Evolutionary conservation across 2,888 invertebrate genomes (phyloP).

Genomic region (Ormyrus labotus): DNA sequence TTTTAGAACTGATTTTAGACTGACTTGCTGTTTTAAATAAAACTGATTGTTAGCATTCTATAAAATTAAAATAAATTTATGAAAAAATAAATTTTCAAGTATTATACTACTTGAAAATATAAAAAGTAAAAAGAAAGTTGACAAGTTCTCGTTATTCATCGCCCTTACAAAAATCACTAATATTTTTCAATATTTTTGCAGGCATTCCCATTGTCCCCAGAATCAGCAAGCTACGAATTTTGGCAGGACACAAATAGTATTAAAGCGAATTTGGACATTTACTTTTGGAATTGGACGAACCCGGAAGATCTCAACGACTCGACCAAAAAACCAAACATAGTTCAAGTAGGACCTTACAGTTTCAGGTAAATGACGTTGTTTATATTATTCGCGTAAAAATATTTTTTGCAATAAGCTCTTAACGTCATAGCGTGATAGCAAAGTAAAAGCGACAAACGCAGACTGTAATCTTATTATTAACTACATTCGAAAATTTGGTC

Average conservation of each 20-base stretch:
- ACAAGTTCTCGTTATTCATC: too few relatives aligned
- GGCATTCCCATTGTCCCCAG: slow-evolving; percentile 82
- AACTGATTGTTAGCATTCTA: too few relatives aligned
- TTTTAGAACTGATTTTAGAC: too few relatives aligned
- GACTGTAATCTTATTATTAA: slow-evolving; percentile 32
- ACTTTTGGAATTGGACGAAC: slow-evolving; percentile 89
- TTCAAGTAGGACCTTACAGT: slow-evolving; percentile 74
- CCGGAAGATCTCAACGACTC: slow-evolving; percentile 79
- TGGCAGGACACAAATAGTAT: slow-evolving; percentile 83
- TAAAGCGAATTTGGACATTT: slow-evolving; percentile 82
- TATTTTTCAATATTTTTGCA: slow-evolving; percentile 64
- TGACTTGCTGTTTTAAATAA: too few relatives aligned
- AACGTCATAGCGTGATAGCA: neutral
- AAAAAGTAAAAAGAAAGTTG: too few relatives aligned
- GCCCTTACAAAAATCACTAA: neutral
- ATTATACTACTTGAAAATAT: too few relatives aligned
- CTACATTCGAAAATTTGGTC: slow-evolving; percentile 35
- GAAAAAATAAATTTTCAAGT: too few relatives aligned
- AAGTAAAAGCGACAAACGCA: slow-evolving; percentile 19
- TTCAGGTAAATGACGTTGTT: slow-evolving; percentile 70
- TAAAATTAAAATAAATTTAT: too few relatives aligned
- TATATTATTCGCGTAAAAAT: neutral
- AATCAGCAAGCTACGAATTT: slow-evolving; percentile 80
- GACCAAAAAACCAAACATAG: slow-evolving; percentile 79
- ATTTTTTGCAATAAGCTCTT: neutral